Conservation (phyloP, 2,888 invertebrate genomes). For the Diarsia brunnea region DNA sequence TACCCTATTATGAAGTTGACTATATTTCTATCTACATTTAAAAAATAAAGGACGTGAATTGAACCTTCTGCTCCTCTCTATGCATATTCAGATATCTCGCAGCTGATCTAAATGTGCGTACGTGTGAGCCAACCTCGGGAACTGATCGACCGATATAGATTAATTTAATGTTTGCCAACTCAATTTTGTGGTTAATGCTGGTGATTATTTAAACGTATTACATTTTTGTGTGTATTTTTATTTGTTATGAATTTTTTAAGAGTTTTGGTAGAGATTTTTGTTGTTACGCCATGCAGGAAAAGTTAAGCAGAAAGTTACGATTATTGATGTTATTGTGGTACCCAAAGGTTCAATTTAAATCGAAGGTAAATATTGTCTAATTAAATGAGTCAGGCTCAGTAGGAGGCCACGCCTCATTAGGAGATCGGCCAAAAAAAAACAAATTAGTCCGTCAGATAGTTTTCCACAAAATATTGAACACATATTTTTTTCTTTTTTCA, state of each 20-base stretch:
- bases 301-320: not conserved
- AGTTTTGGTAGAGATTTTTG: not conserved
- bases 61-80: slow-evolving; percentile 39
- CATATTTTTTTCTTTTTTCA: too few relatives aligned
- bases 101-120: slow-evolving; percentile 67
- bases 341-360: not conserved
- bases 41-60: not conserved
- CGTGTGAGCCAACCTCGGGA: slow-evolving; percentile 66
- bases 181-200: slow-evolving; percentile 64
- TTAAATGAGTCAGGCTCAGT: not conserved
- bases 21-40: not conserved
- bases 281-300: not conserved
- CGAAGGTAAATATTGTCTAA: not conserved
- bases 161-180: slow-evolving; percentile 67
- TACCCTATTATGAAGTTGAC: not conserved
- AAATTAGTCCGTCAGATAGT: too few relatives aligned
- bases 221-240: slow-evolving; percentile 34
- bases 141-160: slow-evolving; percentile 69
- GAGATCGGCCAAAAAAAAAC: too few relatives aligned
- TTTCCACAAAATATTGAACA: too few relatives aligned
- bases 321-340: not conserved
- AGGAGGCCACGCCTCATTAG: too few relatives aligned
- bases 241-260: slow-evolving; percentile 3
- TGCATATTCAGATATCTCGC: slow-evolving; percentile 48
- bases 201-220: slow-evolving; percentile 56